Evolutionary conservation across 1,140 invertebrate species (phyloP).

Genomic region (Grapholita molesta): DNA sequence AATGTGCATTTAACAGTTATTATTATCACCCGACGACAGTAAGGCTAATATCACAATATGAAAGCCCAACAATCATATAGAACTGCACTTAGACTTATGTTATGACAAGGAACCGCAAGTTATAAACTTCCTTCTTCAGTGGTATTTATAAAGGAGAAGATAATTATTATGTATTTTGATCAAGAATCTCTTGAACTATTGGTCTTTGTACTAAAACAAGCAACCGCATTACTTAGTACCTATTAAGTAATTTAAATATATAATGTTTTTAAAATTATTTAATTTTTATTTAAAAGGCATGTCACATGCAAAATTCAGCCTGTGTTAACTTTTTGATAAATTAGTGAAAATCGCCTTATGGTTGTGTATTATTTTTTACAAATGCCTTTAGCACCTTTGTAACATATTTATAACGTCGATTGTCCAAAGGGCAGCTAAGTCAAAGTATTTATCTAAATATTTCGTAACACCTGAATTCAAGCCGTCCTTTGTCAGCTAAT

Average conservation of each 20-base stretch:
- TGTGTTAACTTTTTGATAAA: background rate
- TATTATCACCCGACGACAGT: conserved; percentile 33
- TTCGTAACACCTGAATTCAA: too few species aligned
- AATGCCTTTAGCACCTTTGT: too few species aligned
- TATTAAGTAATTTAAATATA: too few species aligned
- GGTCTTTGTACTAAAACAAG: background rate
- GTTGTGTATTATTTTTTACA: background rate
- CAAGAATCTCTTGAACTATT: background rate
- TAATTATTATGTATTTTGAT: conserved; percentile 17
- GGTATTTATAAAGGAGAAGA: conserved; percentile 5
- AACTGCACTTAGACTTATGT: background rate
- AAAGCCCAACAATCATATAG: background rate
- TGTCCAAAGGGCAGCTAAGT: too few species aligned
- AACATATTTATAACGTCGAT: too few species aligned
- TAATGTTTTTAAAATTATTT: too few species aligned
- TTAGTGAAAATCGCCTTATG: background rate
- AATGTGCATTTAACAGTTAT: conserved; percentile 55
- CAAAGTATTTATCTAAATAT: too few species aligned
- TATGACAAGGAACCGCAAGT: conserved; percentile 6
- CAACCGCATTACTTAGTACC: background rate
- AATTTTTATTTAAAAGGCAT: background rate
- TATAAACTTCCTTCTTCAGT: background rate
- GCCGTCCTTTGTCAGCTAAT: too few species aligned
- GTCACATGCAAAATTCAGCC: background rate
- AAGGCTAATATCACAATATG: conserved; percentile 10